A percentile compares a stretch with the other conserved stretches of the same genome.
Conservation (phyloP, 2,797 vertebrate genomes). For the Trematomus bernacchii region DNA sequence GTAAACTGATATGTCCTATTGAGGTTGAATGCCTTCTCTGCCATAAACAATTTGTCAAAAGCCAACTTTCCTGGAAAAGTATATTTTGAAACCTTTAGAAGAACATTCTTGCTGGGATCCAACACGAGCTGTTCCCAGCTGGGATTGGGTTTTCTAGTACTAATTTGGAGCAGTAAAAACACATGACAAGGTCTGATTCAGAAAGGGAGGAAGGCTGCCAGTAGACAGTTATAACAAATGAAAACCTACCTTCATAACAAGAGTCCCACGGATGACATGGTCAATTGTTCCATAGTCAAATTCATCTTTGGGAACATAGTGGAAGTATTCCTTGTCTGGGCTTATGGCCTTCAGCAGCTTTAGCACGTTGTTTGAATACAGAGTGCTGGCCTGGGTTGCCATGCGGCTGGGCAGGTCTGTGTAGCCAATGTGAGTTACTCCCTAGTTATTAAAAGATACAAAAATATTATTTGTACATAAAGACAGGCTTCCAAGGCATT, state of each 20-base stretch:
- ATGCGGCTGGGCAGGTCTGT: slow-evolving; percentile 89
- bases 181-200: slow-evolving; percentile 52
- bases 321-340: slow-evolving; percentile 89
- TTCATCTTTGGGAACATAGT: slow-evolving; percentile 85
- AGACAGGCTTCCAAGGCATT: background rate
- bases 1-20: slow-evolving; percentile 69
- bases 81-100: slow-evolving; percentile 69
- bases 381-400: slow-evolving; percentile 89
- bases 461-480: background rate
- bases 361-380: slow-evolving; percentile 91
- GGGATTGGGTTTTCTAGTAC: slow-evolving; percentile 45
- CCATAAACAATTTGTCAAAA: slow-evolving; percentile 73
- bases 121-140: slow-evolving; percentile 54
- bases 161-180: slow-evolving; percentile 36
- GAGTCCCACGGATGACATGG: slow-evolving; percentile 85
- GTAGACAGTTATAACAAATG: slow-evolving; percentile 30
- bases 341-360: slow-evolving; percentile 91
- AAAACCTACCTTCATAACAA: slow-evolving; percentile 85
- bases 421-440: slow-evolving; percentile 89
- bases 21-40: slow-evolving; percentile 65
- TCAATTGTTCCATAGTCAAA: slow-evolving; percentile 87
- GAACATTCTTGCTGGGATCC: slow-evolving; percentile 65
- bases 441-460: slow-evolving; percentile 71
- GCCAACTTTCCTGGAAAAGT: slow-evolving; percentile 71
- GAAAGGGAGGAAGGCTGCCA: slow-evolving; percentile 43